Evolutionary conservation across 2,113 vertebrate species (phyloP).

Genomic region (Microtus oregoni): DNA sequence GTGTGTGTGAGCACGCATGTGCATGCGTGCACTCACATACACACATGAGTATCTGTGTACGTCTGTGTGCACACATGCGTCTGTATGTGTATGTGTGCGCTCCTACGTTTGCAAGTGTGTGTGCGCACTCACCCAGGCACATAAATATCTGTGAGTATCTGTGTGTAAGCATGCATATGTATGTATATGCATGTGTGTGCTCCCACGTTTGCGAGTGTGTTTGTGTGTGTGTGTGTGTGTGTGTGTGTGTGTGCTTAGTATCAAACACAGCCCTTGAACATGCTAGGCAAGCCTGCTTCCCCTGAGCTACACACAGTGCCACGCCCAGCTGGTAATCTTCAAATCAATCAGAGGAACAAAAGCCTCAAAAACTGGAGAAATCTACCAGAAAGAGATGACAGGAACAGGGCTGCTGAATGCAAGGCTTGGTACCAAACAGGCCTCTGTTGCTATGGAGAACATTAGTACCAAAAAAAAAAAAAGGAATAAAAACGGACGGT

Average conservation of each 20-base stretch:
- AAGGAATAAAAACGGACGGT: neutral
- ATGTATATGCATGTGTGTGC: too few species aligned
- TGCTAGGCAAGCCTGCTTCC: neutral
- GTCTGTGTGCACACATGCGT: too few species aligned
- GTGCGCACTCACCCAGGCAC: too few species aligned
- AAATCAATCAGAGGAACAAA: constrained; percentile 21
- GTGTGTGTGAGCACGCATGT: neutral
- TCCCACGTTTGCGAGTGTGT: too few species aligned
- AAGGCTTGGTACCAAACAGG: neutral
- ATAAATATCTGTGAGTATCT: neutral
- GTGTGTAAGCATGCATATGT: neutral
- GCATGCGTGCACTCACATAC: too few species aligned
- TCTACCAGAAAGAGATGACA: neutral
- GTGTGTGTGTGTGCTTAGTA: neutral
- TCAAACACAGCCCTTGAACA: neutral
- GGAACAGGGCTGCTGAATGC: neutral
- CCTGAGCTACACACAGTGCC: neutral
- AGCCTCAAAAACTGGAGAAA: neutral
- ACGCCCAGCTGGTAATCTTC: neutral
- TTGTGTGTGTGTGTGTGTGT: too few species aligned
- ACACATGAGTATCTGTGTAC: neutral
- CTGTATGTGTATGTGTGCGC: neutral
- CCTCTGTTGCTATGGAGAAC: neutral
- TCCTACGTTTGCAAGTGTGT: too few species aligned
- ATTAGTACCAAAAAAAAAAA: neutral